A percentile compares a stretch with the other conserved stretches of the same genome.
Conservation (phyloP, 2,888 invertebrate species). For the Drosophila picticornis region DNA sequence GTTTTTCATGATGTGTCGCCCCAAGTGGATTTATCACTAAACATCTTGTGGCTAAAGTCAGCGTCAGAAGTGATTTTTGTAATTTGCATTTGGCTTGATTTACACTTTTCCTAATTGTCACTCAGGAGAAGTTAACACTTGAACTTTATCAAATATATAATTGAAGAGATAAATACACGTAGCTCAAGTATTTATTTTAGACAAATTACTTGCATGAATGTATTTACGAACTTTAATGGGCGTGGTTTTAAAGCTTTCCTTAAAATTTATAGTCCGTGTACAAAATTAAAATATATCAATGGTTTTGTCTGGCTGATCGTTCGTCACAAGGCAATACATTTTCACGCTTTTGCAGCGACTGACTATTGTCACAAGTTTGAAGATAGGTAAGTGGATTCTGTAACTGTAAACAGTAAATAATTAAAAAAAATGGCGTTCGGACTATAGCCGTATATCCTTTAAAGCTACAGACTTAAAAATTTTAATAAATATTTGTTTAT, state of each 20-base stretch:
- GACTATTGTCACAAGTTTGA: background rate
- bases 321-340: background rate
- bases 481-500: background rate
- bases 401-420: background rate
- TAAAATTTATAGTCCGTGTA: background rate
- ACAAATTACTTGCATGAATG: background rate
- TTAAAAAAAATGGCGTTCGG: background rate
- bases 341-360: background rate
- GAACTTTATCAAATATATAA: constrained; percentile 4
- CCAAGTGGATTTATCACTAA: constrained; percentile 70
- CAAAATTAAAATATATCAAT: background rate
- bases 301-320: background rate
- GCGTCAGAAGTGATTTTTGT: constrained; percentile 62
- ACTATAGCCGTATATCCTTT: too few species aligned
- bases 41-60: constrained; percentile 54
- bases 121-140: background rate
- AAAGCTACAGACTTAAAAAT: background rate
- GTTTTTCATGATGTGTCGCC: constrained; percentile 72
- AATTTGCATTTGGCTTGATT: constrained; percentile 51
- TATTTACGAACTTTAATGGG: background rate
- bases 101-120: constrained; percentile 32
- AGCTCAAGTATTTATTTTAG: background rate
- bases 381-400: background rate
- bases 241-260: background rate
- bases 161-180: constrained; percentile 5